Conservation (phyloP, 2,888 invertebrate species). For the Microplitis manilae region DNA sequence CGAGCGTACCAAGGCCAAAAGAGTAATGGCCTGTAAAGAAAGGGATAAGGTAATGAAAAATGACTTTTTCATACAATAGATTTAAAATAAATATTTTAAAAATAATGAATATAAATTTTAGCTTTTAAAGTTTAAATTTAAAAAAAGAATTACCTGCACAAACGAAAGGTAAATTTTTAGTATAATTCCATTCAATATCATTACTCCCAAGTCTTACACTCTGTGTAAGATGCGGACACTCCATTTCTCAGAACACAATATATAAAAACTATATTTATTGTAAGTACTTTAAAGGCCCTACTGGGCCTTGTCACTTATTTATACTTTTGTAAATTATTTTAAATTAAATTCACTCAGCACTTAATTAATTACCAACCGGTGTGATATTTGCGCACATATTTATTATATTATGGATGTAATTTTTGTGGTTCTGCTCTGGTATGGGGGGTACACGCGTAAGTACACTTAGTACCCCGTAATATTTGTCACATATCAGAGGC, state of each 20-base stretch:
- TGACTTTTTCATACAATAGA: not conserved
- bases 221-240: constrained; percentile 80
- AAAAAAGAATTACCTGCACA: constrained; percentile 76
- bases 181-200: constrained; percentile 64
- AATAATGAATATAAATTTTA: constrained; percentile 3
- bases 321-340: not conserved
- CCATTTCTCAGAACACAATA: constrained; percentile 72
- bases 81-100: not conserved
- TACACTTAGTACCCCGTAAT: constrained; percentile 55
- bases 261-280: constrained; percentile 9
- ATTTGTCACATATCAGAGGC: constrained; percentile 60
- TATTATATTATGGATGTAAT: not conserved
- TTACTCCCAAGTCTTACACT: constrained; percentile 73
- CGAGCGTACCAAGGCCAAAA: constrained; percentile 62
- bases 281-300: not conserved
- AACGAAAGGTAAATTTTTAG: constrained; percentile 75
- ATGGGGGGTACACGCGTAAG: constrained; percentile 41
- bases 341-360: not conserved
- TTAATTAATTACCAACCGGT: not conserved
- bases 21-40: constrained; percentile 65
- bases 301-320: constrained; percentile 3
- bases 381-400: not conserved
- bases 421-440: not conserved
- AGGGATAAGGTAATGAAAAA: constrained; percentile 36
- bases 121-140: not conserved